phyloP scores from a whole-genome alignment of 2,797 vertebrate species.

The Moxostoma hubbsi region DNA sequence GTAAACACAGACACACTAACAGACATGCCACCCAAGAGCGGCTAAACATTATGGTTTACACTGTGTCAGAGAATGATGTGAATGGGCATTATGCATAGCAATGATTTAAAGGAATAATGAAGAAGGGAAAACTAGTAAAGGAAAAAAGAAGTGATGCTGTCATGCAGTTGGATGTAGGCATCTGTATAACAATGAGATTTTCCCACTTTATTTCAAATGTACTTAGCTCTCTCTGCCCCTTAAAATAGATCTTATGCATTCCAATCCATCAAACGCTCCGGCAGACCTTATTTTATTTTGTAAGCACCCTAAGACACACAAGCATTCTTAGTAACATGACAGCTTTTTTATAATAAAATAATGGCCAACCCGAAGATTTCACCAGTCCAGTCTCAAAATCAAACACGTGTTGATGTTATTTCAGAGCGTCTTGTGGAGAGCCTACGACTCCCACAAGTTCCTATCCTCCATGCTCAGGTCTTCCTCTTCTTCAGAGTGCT shows the following conservation, averaged over 20 bases:
- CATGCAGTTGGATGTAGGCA: no score
- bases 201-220: no score
- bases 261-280: no score
- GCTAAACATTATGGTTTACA: no score
- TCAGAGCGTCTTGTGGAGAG: constrained; percentile 98
- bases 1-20: constrained; percentile 68
- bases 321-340: not conserved
- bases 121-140: no score
- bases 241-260: not conserved
- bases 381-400: not conserved
- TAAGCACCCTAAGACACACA: not conserved
- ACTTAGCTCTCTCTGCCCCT: not conserved
- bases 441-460: constrained; percentile 95
- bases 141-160: no score
- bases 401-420: constrained; percentile 44
- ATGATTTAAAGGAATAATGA: no score
- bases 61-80: no score
- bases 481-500: constrained; percentile 99
- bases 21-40: no score
- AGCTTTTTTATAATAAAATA: not conserved
- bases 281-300: not conserved
- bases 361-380: no score
- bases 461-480: constrained; percentile 98
- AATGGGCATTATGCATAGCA: no score
- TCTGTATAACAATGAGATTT: no score